Conservation (phyloP, 2,113 vertebrate species). For the Narcine bancroftii region DNA sequence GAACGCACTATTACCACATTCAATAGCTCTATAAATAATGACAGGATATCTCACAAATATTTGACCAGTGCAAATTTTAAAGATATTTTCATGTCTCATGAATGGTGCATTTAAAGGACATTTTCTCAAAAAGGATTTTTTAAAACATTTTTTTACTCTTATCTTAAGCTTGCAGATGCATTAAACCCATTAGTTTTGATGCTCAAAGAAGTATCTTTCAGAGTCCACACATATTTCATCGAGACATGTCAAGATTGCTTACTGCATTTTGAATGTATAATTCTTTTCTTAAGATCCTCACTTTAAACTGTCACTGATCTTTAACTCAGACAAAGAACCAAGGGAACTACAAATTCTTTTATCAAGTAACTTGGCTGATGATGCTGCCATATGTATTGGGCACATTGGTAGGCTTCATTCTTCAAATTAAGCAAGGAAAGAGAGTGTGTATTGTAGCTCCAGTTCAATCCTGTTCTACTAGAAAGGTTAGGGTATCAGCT, state of each 20-base stretch:
- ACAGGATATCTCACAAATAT: not conserved
- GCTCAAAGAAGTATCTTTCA: not conserved
- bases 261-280: not conserved
- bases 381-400: not conserved
- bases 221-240: conserved; percentile 11
- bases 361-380: conserved; percentile 12
- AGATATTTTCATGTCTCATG: not conserved
- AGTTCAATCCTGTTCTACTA: not conserved
- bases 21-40: not conserved
- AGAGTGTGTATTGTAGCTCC: not conserved
- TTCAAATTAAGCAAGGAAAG: not conserved
- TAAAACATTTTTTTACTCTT: not conserved
- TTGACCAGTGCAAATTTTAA: not conserved
- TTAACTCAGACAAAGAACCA: not conserved
- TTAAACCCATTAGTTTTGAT: not conserved
- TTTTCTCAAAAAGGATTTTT: not conserved
- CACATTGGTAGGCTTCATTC: not conserved
- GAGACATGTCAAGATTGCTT: not conserved
- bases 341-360: not conserved
- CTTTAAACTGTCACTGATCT: not conserved
- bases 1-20: not conserved
- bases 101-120: not conserved
- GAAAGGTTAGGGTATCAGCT: conserved; percentile 26
- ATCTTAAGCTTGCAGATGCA: not conserved
- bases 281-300: not conserved